Conservation (phyloP, 2,888 invertebrate genomes). For the Liopterus haemorrhoidalis region DNA sequence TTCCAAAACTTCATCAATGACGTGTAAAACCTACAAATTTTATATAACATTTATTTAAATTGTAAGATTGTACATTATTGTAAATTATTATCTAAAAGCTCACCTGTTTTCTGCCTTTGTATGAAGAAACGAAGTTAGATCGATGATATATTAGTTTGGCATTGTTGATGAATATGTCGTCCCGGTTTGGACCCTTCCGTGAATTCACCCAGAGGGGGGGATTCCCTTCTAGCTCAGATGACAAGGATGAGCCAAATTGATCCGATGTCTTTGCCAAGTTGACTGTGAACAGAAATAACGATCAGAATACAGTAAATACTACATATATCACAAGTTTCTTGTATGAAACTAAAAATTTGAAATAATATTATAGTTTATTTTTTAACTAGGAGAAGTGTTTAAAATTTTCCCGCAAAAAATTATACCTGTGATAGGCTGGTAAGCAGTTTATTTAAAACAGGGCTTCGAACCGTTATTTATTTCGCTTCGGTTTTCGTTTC, state of each 20-base stretch:
- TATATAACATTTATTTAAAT: background rate
- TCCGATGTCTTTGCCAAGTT: constrained; percentile 66
- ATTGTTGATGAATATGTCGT: constrained; percentile 81
- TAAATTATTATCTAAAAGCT: too few relatives aligned
- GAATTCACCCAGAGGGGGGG: constrained; percentile 80
- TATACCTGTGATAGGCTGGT: too few relatives aligned
- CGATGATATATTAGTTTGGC: constrained; percentile 67
- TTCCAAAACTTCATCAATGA: constrained; percentile 80
- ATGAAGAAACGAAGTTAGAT: constrained; percentile 60
- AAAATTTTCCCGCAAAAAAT: constrained; percentile 8
- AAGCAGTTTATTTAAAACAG: too few relatives aligned
- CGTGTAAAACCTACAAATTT: constrained; percentile 67
- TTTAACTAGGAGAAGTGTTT: too few relatives aligned
- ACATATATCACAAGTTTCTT: too few relatives aligned
- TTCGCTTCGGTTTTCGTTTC: too few relatives aligned
- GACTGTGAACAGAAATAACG: constrained; percentile 51
- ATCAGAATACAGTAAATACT: constrained; percentile 21
- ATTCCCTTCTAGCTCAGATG: constrained; percentile 76
- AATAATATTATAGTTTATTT: too few relatives aligned
- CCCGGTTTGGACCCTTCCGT: constrained; percentile 54
- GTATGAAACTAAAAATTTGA: too few relatives aligned
- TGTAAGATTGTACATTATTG: too few relatives aligned
- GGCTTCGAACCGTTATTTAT: too few relatives aligned
- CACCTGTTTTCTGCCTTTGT: constrained; percentile 57
- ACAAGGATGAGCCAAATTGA: constrained; percentile 60